Evolutionary conservation across 2,113 vertebrate species (phyloP).

Genomic region (Trinectes maculatus): DNA sequence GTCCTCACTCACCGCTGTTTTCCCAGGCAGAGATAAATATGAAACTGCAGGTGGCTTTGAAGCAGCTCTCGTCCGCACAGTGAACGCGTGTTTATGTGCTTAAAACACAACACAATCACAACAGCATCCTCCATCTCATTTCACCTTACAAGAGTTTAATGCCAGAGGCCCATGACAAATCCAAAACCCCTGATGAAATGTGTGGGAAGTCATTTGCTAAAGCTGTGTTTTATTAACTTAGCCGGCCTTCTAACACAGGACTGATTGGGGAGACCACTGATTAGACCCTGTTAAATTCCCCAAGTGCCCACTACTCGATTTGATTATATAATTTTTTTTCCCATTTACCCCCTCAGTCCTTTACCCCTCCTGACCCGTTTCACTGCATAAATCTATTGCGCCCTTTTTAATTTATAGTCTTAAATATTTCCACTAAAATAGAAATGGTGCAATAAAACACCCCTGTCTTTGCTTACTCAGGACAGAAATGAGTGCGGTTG

Average conservation of each 20-base stretch:
- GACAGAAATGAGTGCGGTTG: constrained; percentile 34
- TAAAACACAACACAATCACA: not conserved
- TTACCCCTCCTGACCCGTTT: constrained; percentile 52
- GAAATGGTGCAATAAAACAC: constrained; percentile 60
- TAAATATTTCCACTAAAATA: constrained; percentile 72
- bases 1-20: constrained; percentile 60
- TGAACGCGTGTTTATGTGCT: constrained; percentile 36
- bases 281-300: constrained; percentile 74
- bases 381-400: constrained; percentile 55
- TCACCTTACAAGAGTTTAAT: constrained; percentile 54
- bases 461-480: constrained; percentile 37
- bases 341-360: constrained; percentile 50
- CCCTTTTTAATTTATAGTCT: constrained; percentile 71
- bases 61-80: constrained; percentile 58
- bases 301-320: constrained; percentile 54
- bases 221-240: constrained; percentile 66
- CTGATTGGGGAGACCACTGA: constrained; percentile 60
- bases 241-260: constrained; percentile 56
- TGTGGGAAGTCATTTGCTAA: constrained; percentile 31
- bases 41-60: constrained; percentile 68
- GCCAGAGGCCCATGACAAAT: constrained; percentile 51
- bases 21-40: constrained; percentile 70
- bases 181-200: constrained; percentile 48
- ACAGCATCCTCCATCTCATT: constrained; percentile 24
- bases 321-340: constrained; percentile 44